These are phyloP conservation scores for Calameuta pallipes DNA, from an alignment of 2,888 invertebrate genomes.

Conservation along the genomic window DNA sequence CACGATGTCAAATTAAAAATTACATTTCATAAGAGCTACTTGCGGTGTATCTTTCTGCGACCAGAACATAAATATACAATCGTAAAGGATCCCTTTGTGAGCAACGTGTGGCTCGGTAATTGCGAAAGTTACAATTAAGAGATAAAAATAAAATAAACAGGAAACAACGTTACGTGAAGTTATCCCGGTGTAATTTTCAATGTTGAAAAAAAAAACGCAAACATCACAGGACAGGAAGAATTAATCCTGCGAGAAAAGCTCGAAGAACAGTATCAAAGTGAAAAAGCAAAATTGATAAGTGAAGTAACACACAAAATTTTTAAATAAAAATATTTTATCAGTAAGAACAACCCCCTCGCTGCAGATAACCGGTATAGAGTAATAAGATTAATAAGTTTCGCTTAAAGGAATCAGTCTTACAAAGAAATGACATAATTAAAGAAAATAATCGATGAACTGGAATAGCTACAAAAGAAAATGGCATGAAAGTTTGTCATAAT, in stretches of 20 bases:
- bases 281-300: background rate
- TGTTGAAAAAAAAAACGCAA: background rate
- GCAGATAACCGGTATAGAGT: background rate
- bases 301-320: background rate
- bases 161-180: background rate
- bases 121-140: background rate
- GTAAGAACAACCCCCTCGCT: background rate
- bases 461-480: background rate
- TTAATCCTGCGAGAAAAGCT: background rate
- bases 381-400: background rate
- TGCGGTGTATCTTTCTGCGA: background rate
- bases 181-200: background rate
- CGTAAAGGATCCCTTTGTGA: background rate
- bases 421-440: conserved; percentile 31
- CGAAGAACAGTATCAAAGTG: background rate
- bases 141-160: background rate
- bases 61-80: background rate
- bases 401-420: conserved; percentile 54
- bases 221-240: background rate
- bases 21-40: background rate
- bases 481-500: background rate
- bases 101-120: background rate
- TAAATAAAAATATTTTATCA: background rate
- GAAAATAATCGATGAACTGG: background rate
- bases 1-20: conserved; percentile 2